A percentile compares a stretch with the other conserved stretches of the same genome.
phyloP scores from a whole-genome alignment of 2,113 vertebrate genomes.

The Mesembrinibis cayennensis region DNA sequence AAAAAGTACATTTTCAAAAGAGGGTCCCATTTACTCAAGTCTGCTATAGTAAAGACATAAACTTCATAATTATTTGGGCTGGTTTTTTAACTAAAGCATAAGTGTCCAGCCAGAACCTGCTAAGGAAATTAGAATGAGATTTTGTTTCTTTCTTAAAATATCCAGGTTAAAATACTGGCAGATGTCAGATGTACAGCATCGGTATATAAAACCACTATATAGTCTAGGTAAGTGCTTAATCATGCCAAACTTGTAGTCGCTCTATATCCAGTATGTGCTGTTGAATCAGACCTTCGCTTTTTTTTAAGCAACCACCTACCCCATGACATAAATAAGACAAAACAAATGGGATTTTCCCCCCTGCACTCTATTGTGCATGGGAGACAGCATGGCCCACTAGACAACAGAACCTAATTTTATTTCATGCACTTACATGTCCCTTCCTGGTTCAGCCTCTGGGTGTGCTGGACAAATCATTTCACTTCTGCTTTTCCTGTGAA shows the following conservation, averaged over 20 bases:
- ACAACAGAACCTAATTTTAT: background rate
- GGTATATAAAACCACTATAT: background rate
- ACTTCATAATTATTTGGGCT: background rate
- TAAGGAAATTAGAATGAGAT: background rate
- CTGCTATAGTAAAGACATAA: background rate
- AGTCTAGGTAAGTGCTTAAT: background rate
- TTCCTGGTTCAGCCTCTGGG: background rate
- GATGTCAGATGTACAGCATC: background rate
- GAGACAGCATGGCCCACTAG: background rate
- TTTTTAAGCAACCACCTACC: background rate
- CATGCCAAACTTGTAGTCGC: background rate
- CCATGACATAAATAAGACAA: background rate
- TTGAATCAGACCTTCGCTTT: accelerated
- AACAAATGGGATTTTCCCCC: background rate
- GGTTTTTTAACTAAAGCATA: background rate
- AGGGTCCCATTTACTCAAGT: background rate
- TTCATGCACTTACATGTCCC: background rate
- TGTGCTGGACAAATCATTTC: background rate
- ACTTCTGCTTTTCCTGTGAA: background rate
- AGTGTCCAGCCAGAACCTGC: background rate
- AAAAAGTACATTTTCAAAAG: background rate
- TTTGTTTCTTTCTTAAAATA: background rate
- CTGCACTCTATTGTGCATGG: background rate
- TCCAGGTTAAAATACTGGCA: background rate
- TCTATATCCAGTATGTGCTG: background rate